Conservation (phyloP, 2,797 vertebrate species). For the Argentina silus region DNA sequence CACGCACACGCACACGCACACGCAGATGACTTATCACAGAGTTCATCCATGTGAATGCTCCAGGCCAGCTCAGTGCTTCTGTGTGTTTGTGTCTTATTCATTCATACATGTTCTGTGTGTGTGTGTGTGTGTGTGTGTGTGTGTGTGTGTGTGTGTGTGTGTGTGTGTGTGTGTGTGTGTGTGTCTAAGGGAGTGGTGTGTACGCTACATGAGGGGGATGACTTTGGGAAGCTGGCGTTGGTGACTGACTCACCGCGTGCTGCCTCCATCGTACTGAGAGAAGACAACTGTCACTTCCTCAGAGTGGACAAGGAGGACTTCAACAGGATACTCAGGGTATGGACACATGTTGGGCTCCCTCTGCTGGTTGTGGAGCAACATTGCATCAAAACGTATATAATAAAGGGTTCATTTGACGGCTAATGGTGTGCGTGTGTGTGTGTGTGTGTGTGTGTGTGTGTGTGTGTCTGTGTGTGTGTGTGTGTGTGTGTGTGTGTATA, state of each 20-base stretch:
- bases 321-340: conserved; percentile 94
- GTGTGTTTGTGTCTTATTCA: not conserved
- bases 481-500: conserved; percentile 56
- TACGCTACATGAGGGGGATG: conserved; percentile 94
- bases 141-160: conserved; percentile 10
- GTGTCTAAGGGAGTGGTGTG: conserved; percentile 90
- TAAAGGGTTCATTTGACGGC: not conserved
- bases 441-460: not conserved
- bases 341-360: not conserved
- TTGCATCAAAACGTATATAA: not conserved
- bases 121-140: not conserved
- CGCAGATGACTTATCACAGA: conserved; percentile 35
- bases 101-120: not conserved
- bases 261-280: conserved; percentile 93
- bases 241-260: conserved; percentile 95
- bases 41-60: conserved; percentile 4
- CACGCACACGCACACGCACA: not conserved
- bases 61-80: conserved; percentile 17
- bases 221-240: conserved; percentile 96
- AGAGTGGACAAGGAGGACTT: conserved; percentile 98
- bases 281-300: conserved; percentile 97
- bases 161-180: conserved; percentile 5
- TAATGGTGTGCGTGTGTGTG: conserved; percentile 12
- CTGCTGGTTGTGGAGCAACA: conserved; percentile 6
- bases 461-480: conserved; percentile 11